Conservation (phyloP, 2,797 vertebrate species). For the Brachyrhaphis roseni region DNA sequence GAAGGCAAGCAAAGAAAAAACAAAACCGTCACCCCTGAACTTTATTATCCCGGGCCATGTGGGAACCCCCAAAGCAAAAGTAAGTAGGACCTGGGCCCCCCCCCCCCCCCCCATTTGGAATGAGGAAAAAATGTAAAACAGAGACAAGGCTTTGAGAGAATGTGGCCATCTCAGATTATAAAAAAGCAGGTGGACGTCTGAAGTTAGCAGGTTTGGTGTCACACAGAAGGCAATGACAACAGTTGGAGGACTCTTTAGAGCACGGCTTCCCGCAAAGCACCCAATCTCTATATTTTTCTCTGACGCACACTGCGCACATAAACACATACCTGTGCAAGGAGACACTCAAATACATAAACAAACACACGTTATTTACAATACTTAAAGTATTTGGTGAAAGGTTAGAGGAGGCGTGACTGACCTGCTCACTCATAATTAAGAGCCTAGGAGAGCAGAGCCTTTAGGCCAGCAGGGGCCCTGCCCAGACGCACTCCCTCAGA, state of each 20-base stretch:
- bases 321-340: constrained; percentile 30
- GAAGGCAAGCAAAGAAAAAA: too few species aligned
- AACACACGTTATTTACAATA: constrained; percentile 63
- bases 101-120: constrained; percentile 1
- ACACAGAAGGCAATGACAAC: constrained; percentile 20
- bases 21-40: constrained; percentile 1
- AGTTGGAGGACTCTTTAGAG: constrained; percentile 20
- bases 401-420: constrained; percentile 70
- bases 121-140: constrained; percentile 40
- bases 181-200: constrained; percentile 50
- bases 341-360: constrained; percentile 46
- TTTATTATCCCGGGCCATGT: constrained; percentile 23
- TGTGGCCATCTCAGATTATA: constrained; percentile 20
- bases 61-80: constrained; percentile 31
- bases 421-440: constrained; percentile 76
- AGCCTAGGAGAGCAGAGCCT: constrained; percentile 74
- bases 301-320: constrained; percentile 56
- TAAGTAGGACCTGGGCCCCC: constrained; percentile 53
- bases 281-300: constrained; percentile 59
- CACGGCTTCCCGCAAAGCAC: constrained; percentile 44
- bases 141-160: constrained; percentile 15
- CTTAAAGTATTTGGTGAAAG: constrained; percentile 70
- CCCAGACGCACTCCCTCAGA: constrained; percentile 74
- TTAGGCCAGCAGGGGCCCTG: constrained; percentile 65
- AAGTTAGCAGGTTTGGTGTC: constrained; percentile 20